Percentiles rank a stretch among this genome's conserved stretches.
Evolutionary conservation across 2,797 vertebrate species (phyloP).

Genomic region (Anableps anableps): DNA sequence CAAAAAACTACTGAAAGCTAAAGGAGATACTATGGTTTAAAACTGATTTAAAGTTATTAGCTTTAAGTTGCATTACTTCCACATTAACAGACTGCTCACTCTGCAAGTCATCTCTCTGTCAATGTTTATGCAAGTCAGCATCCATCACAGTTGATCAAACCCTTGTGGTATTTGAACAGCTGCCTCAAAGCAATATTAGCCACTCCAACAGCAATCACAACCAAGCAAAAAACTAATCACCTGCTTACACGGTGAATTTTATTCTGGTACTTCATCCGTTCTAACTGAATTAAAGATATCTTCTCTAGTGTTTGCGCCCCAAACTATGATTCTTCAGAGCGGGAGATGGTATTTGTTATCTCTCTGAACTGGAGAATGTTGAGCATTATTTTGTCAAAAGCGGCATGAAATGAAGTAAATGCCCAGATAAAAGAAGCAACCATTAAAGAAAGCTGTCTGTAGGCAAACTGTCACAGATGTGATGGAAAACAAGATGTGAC

Average conservation of each 20-base stretch:
- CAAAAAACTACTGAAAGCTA: neutral
- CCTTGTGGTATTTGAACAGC: constrained; percentile 33
- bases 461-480: constrained; percentile 43
- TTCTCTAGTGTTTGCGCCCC: constrained; percentile 46
- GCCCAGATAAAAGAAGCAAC: constrained; percentile 42
- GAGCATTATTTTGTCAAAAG: constrained; percentile 26
- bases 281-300: constrained; percentile 47
- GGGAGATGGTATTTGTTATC: constrained; percentile 38
- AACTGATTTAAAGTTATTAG: constrained; percentile 4
- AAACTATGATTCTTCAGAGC: constrained; percentile 31
- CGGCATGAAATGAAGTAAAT: constrained; percentile 30
- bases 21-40: neutral
- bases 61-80: constrained; percentile 19
- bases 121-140: constrained; percentile 23
- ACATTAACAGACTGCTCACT: constrained; percentile 16
- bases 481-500: constrained; percentile 42
- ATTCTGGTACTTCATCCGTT: constrained; percentile 20
- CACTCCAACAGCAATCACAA: constrained; percentile 38
- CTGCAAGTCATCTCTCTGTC: constrained; percentile 23
- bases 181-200: constrained; percentile 45
- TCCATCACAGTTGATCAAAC: constrained; percentile 53
- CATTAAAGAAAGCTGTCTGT: constrained; percentile 39
- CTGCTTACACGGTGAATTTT: constrained; percentile 23
- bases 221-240: constrained; percentile 36
- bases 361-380: constrained; percentile 17